phyloP scores from a whole-genome alignment of 2,888 invertebrate species.

The Leucoma salicis region DNA sequence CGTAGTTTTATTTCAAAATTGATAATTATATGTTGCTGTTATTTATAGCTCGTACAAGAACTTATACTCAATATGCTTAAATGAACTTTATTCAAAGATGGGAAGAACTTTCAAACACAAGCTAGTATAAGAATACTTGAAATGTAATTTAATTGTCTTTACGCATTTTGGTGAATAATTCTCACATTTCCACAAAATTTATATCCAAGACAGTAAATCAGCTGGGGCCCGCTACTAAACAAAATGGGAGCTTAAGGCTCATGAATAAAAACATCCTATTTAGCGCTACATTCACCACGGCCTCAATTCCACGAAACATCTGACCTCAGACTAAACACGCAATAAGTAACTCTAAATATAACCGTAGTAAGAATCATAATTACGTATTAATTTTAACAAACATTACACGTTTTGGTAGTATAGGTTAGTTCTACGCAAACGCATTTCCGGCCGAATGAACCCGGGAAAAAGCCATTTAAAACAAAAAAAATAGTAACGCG shows the following conservation, averaged over 20 bases:
- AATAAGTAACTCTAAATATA: constrained; percentile 51
- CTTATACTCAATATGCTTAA: constrained; percentile 1
- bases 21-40: constrained; percentile 8
- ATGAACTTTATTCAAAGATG: constrained; percentile 12
- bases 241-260: constrained; percentile 75
- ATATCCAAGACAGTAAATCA: constrained; percentile 76
- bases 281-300: constrained; percentile 71
- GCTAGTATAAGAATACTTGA: constrained; percentile 24
- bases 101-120: constrained; percentile 17
- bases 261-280: constrained; percentile 82
- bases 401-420: constrained; percentile 62
- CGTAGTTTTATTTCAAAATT: too few relatives aligned
- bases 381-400: constrained; percentile 54
- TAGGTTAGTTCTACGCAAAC: constrained; percentile 77
- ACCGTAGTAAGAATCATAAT: constrained; percentile 56
- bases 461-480: constrained; percentile 82
- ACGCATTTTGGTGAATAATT: constrained; percentile 53
- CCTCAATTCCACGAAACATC: constrained; percentile 53
- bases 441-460: constrained; percentile 80
- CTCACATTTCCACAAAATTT: constrained; percentile 68
- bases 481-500: constrained; percentile 81
- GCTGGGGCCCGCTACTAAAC: constrained; percentile 74
- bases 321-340: constrained; percentile 29
- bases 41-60: constrained; percentile 6
- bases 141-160: constrained; percentile 40